Evolutionary conservation across 2,888 invertebrate species (phyloP), one percentile per base, ranked within the genome.

Genomic region (Netelia inedita): DNA sequence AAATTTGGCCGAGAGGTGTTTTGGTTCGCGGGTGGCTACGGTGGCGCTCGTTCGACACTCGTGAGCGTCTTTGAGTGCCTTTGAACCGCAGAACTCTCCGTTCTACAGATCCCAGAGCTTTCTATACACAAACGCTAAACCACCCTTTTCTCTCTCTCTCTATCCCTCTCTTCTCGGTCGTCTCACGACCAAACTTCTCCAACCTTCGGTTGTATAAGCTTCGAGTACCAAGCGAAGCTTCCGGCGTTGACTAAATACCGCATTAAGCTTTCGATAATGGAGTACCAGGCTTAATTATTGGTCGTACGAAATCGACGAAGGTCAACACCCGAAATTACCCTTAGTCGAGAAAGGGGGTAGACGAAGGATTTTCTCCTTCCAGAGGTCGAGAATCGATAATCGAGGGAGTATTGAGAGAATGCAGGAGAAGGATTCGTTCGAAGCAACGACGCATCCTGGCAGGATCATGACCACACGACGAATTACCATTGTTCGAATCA

Each of bases 261-360:
- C 81, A 68, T 83, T 72, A 79, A 72, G 73, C 71, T 78, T 69
- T 80, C 73, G 82, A 84, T 87, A 87, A 85, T 87, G 55, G 85
- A 82, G 72, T 82, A 76, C 74, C 68, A 35, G 66, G 79, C 82
- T 85, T 83, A 87, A 87, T 87, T 86, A 86, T 83, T 86, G 82
- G 81, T 79, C 79, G 75, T 35, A 78, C 74, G 71, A 57, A 84
- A 86, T 81, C 73, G 81, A 80, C 82, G 69, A 69, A 21, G 71
- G 75, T 78, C 81, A 82, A 82, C 76, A 82, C 69, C 53, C 65
- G 59, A 35, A 35, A 35, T 6, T 35, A 35, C 35, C 35, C 35
- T 35, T 35, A 35, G 8, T 35, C 35, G 21, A 19, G n/a, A 46
- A 46, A 59, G 46, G n/a, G 11, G 46, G 11, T 46, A 2, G 1